phyloP scores from a whole-genome alignment of 2,797 vertebrate genomes.

The Poeciliopsis turneri region DNA sequence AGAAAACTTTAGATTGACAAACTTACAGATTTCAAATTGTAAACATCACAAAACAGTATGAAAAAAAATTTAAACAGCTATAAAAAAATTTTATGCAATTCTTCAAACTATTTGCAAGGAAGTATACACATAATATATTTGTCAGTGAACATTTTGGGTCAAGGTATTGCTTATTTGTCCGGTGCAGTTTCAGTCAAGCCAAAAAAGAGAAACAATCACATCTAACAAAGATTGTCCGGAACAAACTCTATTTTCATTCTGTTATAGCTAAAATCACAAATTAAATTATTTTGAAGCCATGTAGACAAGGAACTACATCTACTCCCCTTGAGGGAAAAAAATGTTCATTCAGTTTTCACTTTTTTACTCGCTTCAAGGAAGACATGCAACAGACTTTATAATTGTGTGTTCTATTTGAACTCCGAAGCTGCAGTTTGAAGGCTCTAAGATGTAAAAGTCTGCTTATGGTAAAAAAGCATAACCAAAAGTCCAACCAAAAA shows the following conservation, averaged over 20 bases:
- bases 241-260: neutral
- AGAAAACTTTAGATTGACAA: neutral
- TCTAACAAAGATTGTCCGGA: neutral
- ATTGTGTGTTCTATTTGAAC: neutral
- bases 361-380: neutral
- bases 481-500: neutral
- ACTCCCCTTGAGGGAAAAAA: neutral
- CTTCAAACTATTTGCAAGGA: neutral
- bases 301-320: neutral
- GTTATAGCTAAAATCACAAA: neutral
- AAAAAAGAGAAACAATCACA: neutral
- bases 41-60: neutral
- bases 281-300: neutral
- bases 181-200: neutral
- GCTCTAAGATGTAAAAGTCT: neutral
- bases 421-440: neutral
- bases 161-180: neutral
- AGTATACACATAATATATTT: neutral
- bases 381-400: slow-evolving; percentile 4
- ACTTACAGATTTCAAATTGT: neutral
- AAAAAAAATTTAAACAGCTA: neutral
- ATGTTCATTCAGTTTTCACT: neutral
- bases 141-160: neutral
- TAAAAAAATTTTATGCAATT: neutral
- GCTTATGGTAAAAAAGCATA: too few species aligned